A percentile compares a stretch with the other conserved stretches of the same genome.
These are phyloP conservation scores for Scomberomorus guttatus DNA, from an alignment of 2,797 vertebrate genomes.

Conservation along the genomic window DNA sequence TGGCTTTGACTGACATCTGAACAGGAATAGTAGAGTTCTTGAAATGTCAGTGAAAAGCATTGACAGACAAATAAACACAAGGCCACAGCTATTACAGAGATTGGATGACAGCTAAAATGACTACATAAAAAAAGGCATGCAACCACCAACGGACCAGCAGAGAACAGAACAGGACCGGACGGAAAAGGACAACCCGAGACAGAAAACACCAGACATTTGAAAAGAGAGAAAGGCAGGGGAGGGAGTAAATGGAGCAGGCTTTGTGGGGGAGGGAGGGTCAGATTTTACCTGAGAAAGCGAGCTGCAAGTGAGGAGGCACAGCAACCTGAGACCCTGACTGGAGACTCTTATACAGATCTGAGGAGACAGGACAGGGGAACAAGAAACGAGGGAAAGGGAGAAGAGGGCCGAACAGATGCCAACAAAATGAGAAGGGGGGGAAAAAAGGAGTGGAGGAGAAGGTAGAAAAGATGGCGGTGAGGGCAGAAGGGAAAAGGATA, in stretches of 20 bases:
- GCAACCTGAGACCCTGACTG: conserved; percentile 94
- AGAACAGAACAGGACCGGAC: conserved; percentile 48
- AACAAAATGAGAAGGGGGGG: conserved; percentile 13
- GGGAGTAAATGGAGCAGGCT: conserved; percentile 47
- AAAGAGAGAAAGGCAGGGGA: neutral
- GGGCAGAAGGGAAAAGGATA: conserved; percentile 22
- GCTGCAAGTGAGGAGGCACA: conserved; percentile 96
- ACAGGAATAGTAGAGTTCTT: conserved; percentile 40
- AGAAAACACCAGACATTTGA: conserved; percentile 52
- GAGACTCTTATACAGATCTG: conserved; percentile 98
- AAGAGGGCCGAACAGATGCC: neutral
- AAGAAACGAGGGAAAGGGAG: conserved; percentile 30
- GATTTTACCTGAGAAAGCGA: conserved; percentile 94
- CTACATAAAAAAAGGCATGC: conserved; percentile 50
- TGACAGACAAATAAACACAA: neutral
- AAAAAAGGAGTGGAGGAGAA: neutral
- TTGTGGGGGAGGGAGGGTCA: conserved; percentile 45
- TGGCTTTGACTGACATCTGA: conserved; percentile 97
- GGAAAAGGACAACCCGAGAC: conserved; percentile 43
- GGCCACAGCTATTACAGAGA: neutral
- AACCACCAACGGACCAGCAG: conserved; percentile 62
- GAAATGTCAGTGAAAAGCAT: conserved; percentile 5
- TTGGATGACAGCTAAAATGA: conserved; percentile 2
- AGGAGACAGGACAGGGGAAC: conserved; percentile 78
- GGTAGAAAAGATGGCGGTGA: conserved; percentile 1